phyloP scores from a whole-genome alignment of 2,113 vertebrate genomes.

The Mastomys natalensis region DNA sequence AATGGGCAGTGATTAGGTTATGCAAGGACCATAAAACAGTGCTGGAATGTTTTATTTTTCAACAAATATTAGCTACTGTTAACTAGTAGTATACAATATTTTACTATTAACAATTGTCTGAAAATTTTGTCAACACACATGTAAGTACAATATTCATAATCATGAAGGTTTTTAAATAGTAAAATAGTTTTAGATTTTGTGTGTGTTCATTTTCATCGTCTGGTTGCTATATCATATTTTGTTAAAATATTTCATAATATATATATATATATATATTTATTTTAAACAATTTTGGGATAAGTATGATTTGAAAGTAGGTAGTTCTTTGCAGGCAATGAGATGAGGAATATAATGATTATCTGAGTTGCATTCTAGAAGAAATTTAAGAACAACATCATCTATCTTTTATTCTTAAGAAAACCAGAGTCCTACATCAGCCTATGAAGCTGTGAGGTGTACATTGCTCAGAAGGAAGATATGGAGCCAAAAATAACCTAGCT shows the following conservation, averaged over 20 bases:
- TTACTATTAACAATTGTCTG: not conserved
- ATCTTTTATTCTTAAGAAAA: not conserved
- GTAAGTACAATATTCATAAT: not conserved
- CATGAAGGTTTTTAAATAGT: not conserved
- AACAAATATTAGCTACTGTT: slow-evolving; percentile 29
- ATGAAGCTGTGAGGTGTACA: not conserved
- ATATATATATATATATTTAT: not conserved
- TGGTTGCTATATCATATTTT: not conserved
- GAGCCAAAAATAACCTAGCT: not conserved
- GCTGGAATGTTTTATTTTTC: not conserved
- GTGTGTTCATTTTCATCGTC: not conserved
- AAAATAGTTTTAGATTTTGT: not conserved
- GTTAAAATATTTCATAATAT: not conserved
- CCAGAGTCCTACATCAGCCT: not conserved
- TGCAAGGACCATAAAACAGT: not conserved
- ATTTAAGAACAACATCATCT: not conserved
- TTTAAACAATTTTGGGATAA: not conserved
- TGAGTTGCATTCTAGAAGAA: slow-evolving; percentile 21
- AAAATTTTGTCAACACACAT: not conserved
- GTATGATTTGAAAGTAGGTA: not conserved
- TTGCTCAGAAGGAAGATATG: not conserved
- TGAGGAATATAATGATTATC: not conserved
- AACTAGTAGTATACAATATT: not conserved
- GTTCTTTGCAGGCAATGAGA: not conserved
- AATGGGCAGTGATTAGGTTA: not conserved